A percentile compares a stretch with the other conserved stretches of the same genome.
These are phyloP conservation scores for Holcopasites calliopsidis DNA, from an alignment of 1,140 invertebrate species.

Conservation along the genomic window DNA sequence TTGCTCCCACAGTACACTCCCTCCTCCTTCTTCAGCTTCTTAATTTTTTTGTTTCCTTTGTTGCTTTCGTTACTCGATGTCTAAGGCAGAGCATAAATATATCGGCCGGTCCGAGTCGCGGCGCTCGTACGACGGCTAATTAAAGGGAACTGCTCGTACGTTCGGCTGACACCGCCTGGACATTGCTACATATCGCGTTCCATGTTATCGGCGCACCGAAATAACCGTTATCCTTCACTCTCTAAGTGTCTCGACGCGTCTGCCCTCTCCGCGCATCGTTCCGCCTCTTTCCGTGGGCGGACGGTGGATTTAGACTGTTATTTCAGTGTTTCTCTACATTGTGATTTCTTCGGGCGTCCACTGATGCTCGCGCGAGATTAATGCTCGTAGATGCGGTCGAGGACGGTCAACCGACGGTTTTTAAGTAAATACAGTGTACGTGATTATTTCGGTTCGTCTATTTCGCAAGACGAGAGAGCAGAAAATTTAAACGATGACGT, in stretches of 20 bases:
- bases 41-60: background rate
- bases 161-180: slow-evolving; percentile 26
- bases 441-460: background rate
- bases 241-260: background rate
- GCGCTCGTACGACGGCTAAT: slow-evolving; percentile 51
- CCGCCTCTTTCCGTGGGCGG: background rate
- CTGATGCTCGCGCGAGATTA: background rate
- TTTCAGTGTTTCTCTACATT: background rate
- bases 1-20: background rate
- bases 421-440: background rate
- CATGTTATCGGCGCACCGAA: slow-evolving; percentile 48
- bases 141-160: slow-evolving; percentile 54
- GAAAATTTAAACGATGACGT: background rate
- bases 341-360: background rate
- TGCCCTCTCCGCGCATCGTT: no score
- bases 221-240: slow-evolving; percentile 36
- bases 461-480: background rate
- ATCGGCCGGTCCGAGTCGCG: slow-evolving; percentile 30
- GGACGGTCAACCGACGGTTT: background rate
- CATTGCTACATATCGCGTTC: slow-evolving; percentile 39
- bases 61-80: slow-evolving; percentile 21
- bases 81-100: slow-evolving; percentile 46
- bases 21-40: background rate
- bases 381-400: background rate
- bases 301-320: background rate